Evolutionary conservation across 2,797 vertebrate genomes (phyloP).

Genomic region (Chanos chanos): DNA sequence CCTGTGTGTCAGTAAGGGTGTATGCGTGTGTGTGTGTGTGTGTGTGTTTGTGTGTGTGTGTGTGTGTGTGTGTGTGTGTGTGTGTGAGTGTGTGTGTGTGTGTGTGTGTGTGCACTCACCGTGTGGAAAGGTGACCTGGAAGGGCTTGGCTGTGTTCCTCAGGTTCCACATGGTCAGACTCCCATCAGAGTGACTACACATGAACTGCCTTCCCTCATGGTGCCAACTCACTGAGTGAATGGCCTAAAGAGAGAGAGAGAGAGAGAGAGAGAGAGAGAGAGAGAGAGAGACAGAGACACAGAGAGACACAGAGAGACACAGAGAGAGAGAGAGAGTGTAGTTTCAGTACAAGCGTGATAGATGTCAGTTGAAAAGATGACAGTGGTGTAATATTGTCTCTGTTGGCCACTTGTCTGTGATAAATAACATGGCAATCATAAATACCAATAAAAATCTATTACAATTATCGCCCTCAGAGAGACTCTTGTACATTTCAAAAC

Average conservation of each 20-base stretch:
- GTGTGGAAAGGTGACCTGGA: constrained; percentile 94
- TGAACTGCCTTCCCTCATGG: constrained; percentile 96
- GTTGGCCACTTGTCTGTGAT: too few relatives aligned
- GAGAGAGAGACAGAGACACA: not conserved
- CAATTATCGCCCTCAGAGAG: too few relatives aligned
- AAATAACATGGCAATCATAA: too few relatives aligned
- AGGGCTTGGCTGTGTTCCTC: constrained; percentile 89
- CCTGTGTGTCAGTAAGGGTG: not conserved
- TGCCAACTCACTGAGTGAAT: constrained; percentile 98
- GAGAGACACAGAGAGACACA: not conserved
- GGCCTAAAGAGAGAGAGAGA: constrained; percentile 68
- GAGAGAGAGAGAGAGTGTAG: constrained; percentile 4
- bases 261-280: not conserved
- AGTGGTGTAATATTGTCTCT: too few relatives aligned
- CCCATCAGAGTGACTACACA: constrained; percentile 99
- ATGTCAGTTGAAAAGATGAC: too few relatives aligned
- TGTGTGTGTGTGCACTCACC: constrained; percentile 70
- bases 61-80: constrained; percentile 5
- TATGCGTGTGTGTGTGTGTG: not conserved
- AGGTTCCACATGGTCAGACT: constrained; percentile 95
- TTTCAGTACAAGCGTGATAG: too few relatives aligned
- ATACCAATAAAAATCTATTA: too few relatives aligned
- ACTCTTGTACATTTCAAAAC: too few relatives aligned
- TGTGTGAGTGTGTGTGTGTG: not conserved
- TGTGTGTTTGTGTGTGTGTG: not conserved